Percentiles rank a stretch among this genome's conserved stretches.
These are phyloP conservation scores for Chanos chanos DNA, from an alignment of 2,797 vertebrate species.

Conservation along the genomic window DNA sequence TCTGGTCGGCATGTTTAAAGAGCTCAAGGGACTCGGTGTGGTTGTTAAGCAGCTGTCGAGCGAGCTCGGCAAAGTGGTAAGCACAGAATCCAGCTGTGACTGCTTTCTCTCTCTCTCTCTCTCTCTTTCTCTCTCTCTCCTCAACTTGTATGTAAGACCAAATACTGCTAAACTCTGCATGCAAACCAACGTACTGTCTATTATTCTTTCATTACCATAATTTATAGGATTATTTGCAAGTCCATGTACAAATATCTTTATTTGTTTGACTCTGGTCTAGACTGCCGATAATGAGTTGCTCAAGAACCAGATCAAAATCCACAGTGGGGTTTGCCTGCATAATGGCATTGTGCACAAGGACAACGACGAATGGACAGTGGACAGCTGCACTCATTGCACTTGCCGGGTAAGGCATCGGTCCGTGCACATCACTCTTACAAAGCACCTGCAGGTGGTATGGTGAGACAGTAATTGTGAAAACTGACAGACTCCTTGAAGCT, in stretches of 20 bases:
- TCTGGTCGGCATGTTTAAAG: constrained; percentile 86
- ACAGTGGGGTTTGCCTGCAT: constrained; percentile 81
- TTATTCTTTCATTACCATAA: too few species aligned
- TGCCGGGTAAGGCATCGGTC: constrained; percentile 96
- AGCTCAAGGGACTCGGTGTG: constrained; percentile 85
- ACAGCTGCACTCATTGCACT: constrained; percentile 94
- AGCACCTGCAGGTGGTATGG: too few species aligned
- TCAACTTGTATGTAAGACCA: too few species aligned
- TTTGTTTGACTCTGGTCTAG: constrained; percentile 67
- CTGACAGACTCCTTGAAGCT: neutral
- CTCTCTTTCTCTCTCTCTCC: neutral
- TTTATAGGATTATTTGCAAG: too few species aligned
- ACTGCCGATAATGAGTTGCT: constrained; percentile 73
- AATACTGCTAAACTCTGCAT: too few species aligned
- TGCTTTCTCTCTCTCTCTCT: constrained; percentile 42
- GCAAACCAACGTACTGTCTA: too few species aligned
- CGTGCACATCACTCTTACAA: too few species aligned
- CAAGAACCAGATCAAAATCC: constrained; percentile 67
- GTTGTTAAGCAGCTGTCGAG: constrained; percentile 85
- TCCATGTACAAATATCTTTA: too few species aligned
- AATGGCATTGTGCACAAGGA: constrained; percentile 84
- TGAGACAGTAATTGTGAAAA: too few species aligned
- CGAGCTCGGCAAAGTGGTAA: constrained; percentile 88
- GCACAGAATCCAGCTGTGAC: constrained; percentile 47
- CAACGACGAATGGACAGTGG: constrained; percentile 91